phyloP scores from a whole-genome alignment of 2,797 vertebrate species.

The Enteromius unitaeniatus region DNA sequence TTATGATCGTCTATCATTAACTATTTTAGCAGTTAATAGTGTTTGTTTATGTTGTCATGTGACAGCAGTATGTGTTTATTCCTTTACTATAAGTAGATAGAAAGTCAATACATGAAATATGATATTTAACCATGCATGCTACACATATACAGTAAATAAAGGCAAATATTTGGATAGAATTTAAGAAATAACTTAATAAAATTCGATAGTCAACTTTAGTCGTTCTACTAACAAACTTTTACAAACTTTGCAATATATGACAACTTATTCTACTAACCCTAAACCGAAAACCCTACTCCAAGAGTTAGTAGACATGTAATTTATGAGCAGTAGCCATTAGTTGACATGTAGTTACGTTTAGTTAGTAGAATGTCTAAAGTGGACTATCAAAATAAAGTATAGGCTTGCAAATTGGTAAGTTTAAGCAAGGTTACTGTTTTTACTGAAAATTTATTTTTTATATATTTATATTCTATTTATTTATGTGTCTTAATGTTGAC shows the following conservation, averaged over 20 bases:
- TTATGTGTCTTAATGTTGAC: not conserved
- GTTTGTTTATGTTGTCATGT: not conserved
- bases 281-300: too few relatives aligned
- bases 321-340: not conserved
- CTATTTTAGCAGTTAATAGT: not conserved
- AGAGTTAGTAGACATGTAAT: too few relatives aligned
- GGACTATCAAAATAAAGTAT: too few relatives aligned
- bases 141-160: not conserved
- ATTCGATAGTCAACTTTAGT: too few relatives aligned
- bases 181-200: not conserved
- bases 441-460: too few relatives aligned
- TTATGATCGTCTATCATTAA: not conserved
- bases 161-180: not conserved
- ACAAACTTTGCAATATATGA: too few relatives aligned
- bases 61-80: not conserved
- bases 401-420: not conserved
- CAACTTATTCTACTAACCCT: too few relatives aligned
- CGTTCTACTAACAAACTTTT: too few relatives aligned
- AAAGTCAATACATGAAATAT: not conserved
- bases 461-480: too few relatives aligned
- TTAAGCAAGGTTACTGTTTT: not conserved
- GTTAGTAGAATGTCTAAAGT: too few relatives aligned
- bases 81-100: not conserved
- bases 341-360: too few relatives aligned
- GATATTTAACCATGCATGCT: not conserved